Evolutionary conservation across 2,888 invertebrate species (phyloP).

Genomic region (Eubasilissa splendida): DNA sequence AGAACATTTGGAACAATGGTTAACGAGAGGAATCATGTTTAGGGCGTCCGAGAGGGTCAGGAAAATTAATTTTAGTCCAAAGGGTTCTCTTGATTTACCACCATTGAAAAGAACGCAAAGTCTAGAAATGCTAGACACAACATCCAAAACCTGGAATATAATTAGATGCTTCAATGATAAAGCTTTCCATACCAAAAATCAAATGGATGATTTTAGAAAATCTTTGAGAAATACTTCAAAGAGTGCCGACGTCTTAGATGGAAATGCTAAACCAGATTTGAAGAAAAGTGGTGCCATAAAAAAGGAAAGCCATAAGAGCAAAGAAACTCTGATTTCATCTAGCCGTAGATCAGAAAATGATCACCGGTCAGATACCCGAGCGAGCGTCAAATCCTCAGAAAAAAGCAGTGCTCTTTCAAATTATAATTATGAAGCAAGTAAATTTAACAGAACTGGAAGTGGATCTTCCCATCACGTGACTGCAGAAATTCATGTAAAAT

Average conservation of each 20-base stretch:
- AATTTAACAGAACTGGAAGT: slow-evolving; percentile 46
- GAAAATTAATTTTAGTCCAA: slow-evolving; percentile 70
- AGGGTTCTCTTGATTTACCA: slow-evolving; percentile 72
- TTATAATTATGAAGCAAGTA: slow-evolving; percentile 38
- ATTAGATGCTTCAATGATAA: slow-evolving; percentile 67
- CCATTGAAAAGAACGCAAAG: slow-evolving; percentile 80
- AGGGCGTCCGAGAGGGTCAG: slow-evolving; percentile 72
- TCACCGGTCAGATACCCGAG: slow-evolving; percentile 61
- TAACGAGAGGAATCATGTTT: slow-evolving; percentile 77
- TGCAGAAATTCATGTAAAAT: slow-evolving; percentile 70
- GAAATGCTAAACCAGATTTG: slow-evolving; percentile 16
- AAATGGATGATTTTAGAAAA: slow-evolving; percentile 68
- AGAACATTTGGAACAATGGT: slow-evolving; percentile 79
- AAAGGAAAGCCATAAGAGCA: slow-evolving; percentile 22
- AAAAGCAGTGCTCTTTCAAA: slow-evolving; percentile 58
- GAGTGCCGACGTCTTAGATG: slow-evolving; percentile 69
- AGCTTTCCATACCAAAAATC: slow-evolving; percentile 65
- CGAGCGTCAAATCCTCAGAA: slow-evolving; percentile 56
- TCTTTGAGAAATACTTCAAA: slow-evolving; percentile 67
- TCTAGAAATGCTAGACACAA: slow-evolving; percentile 77
- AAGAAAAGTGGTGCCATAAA: slow-evolving; percentile 40
- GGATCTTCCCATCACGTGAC: slow-evolving; percentile 66
- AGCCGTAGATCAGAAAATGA: slow-evolving; percentile 62
- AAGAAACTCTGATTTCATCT: slow-evolving; percentile 26
- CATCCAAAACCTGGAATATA: slow-evolving; percentile 68